Conservation (phyloP, 1,140 invertebrate genomes). For the Caenorhabditis latens region DNA sequence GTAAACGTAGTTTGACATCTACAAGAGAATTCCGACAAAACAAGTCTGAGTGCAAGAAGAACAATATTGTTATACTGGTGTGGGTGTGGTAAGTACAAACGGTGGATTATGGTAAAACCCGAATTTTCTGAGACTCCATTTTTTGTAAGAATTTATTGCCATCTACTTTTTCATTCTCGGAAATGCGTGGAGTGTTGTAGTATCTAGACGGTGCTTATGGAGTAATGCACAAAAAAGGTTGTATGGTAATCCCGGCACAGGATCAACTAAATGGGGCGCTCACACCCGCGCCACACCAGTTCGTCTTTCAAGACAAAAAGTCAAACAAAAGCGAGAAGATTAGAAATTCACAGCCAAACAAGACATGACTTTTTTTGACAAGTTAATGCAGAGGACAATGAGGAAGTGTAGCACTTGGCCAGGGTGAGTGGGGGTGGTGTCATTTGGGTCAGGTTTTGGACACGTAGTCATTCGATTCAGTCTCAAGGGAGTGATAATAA, state of each 20-base stretch:
- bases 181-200: neutral
- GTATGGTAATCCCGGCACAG: slow-evolving; percentile 50
- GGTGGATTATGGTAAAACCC: neutral
- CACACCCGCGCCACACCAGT: neutral
- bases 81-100: neutral
- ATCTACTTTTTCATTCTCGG: neutral
- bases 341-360: slow-evolving; percentile 55
- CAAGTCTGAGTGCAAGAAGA: slow-evolving; percentile 3
- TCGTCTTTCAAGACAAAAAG: slow-evolving; percentile 31
- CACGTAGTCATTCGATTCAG: neutral
- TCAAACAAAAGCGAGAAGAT: slow-evolving; percentile 41
- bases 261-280: slow-evolving; percentile 48
- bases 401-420: neutral
- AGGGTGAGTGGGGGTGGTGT: slow-evolving; percentile 3
- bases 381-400: slow-evolving; percentile 50
- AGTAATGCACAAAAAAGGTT: slow-evolving; percentile 36
- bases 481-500: slow-evolving; percentile 39
- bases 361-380: slow-evolving; percentile 52
- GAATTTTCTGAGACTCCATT: neutral
- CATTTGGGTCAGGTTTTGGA: slow-evolving; percentile 51
- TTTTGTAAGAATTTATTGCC: slow-evolving; percentile 7
- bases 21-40: neutral
- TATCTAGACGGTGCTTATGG: slow-evolving; percentile 10
- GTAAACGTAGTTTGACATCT: neutral
- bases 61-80: neutral